Evolutionary conservation across 2,888 invertebrate genomes (phyloP).

Genomic region (Crocallis elinguaria): DNA sequence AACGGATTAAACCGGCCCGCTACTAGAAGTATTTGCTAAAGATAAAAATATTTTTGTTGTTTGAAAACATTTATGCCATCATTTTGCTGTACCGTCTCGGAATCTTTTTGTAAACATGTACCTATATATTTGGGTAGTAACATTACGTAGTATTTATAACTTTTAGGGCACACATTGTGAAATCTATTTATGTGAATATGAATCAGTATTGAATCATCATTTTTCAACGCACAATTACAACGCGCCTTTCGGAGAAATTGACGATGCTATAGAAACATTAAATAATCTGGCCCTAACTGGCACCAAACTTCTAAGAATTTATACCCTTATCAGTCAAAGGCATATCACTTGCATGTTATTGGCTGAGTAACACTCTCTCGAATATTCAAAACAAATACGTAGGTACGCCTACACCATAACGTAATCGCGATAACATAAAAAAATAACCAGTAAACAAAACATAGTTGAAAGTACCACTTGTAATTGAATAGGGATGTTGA

Average conservation of each 20-base stretch:
- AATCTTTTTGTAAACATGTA: constrained; percentile 1
- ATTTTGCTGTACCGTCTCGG: neutral
- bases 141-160: constrained; percentile 5
- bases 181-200: neutral
- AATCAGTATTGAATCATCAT: neutral
- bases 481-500: too few relatives aligned
- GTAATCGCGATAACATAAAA: too few relatives aligned
- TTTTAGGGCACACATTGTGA: neutral
- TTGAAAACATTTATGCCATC: too few relatives aligned
- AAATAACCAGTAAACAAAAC: neutral
- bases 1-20: neutral
- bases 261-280: neutral
- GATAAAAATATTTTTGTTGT: too few relatives aligned
- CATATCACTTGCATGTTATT: neutral
- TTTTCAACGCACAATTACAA: neutral
- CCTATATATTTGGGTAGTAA: neutral
- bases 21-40: too few relatives aligned
- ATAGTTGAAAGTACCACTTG: neutral
- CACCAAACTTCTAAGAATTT: neutral
- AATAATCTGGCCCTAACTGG: neutral
- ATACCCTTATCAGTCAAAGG: neutral
- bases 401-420: too few relatives aligned
- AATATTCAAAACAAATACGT: neutral
- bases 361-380: neutral
- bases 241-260: neutral